Percentiles rank a stretch among this genome's conserved stretches.
Conservation (phyloP, 2,113 vertebrate species). For the Candoia aspera region DNA sequence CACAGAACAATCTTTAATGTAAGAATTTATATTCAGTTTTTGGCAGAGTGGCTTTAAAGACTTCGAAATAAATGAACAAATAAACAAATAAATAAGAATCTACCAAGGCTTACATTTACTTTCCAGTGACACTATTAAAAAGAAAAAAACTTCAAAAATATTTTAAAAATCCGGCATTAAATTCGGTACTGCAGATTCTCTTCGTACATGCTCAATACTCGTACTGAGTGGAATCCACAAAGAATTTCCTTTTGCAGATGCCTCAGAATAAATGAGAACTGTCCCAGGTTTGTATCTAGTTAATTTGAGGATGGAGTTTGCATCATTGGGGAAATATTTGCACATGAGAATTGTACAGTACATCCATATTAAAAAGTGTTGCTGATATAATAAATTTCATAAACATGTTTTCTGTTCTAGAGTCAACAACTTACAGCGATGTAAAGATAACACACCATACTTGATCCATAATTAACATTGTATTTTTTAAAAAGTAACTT, state of each 20-base stretch:
- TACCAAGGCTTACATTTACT: slow-evolving; percentile 24
- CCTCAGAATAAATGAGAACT: neutral
- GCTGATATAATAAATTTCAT: slow-evolving; percentile 52
- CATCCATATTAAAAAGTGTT: neutral
- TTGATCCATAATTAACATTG: neutral
- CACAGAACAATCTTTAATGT: slow-evolving; percentile 16
- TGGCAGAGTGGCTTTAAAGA: slow-evolving; percentile 79
- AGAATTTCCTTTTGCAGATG: neutral
- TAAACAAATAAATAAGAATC: neutral
- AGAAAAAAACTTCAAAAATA: too few species aligned
- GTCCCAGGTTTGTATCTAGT: neutral
- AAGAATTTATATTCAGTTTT: slow-evolving; percentile 8
- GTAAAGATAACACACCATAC: slow-evolving; percentile 32
- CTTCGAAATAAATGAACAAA: neutral
- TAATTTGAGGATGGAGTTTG: slow-evolving; percentile 16
- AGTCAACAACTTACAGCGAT: slow-evolving; percentile 30
- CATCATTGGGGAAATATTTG: slow-evolving; percentile 14
- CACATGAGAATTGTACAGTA: slow-evolving; percentile 10
- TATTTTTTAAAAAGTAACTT: too few species aligned
- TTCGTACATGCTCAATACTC: slow-evolving; percentile 30
- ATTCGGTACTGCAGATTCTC: slow-evolving; percentile 21
- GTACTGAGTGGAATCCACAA: neutral
- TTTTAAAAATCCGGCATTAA: neutral
- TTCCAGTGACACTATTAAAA: neutral
- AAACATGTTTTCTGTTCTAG: slow-evolving; percentile 64